Evolutionary conservation across 2,888 invertebrate genomes (phyloP), one percentile per base, ranked within the genome.

Genomic region (Euclidia mi): DNA sequence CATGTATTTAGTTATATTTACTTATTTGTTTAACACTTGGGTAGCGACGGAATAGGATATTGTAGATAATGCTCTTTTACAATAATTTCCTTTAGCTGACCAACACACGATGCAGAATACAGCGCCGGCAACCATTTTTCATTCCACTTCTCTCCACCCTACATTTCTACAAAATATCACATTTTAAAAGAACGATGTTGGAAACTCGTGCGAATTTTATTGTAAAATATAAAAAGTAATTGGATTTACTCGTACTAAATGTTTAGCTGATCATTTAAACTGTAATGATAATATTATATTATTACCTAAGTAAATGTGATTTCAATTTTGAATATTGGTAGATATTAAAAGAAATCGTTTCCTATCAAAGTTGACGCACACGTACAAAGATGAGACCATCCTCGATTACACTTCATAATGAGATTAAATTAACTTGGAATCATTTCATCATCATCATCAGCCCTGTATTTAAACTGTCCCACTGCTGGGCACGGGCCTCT

Each of bases 161-260:
- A 29, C 6, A 29, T 2, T 29, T 35, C 9, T 14, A 35, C 15
- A 14, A 18, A 17, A 15, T 38, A 40, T 25, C 20, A 25, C 20
- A 25, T 40, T 40, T 38, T 18, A 3, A 41, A 41, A 48, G 9
- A 10, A 48, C 25, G 6, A 18, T 20, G 20, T 0, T n/a, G 11
- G 32, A 42, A 20, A 3, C 11, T 41, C 11, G 15, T 34, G 17
- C 18, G 10, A 51, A 45, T 56, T 50, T 55, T 31, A 60, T 10
- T 7, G 25, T 40, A n/a, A n/a, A n/a, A n/a, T 40, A 44, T 38
- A 47, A 53, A 47, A 68, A 11, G n/a, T 37, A 43, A 60, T 34
- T 44, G 60, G 17, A 41, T 65, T 38, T 48, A 14, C 28, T 41
- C 56, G 48, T 59, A 51, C 31, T 25, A 32, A 17, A 10, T 38